A percentile compares a stretch with the other conserved stretches of the same genome.
Conservation (phyloP, 2,888 invertebrate species). For the Psococerastis gibbosa region DNA sequence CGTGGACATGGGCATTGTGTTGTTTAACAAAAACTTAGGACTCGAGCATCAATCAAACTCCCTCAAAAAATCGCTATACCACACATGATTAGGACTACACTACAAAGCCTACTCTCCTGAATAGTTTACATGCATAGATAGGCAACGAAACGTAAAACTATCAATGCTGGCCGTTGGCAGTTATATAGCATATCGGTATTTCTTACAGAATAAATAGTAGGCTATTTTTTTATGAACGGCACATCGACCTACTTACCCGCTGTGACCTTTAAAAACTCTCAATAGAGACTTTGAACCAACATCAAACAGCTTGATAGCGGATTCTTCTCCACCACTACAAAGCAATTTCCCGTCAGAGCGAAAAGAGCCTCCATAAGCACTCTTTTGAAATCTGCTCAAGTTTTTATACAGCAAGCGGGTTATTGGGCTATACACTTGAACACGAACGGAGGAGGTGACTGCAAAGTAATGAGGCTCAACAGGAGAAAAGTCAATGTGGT, state of each 20-base stretch:
- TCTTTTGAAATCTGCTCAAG: slow-evolving; percentile 61
- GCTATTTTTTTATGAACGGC: not conserved
- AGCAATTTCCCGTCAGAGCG: slow-evolving; percentile 64
- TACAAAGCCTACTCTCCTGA: too few relatives aligned
- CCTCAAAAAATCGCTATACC: too few relatives aligned
- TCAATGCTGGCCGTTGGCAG: too few relatives aligned
- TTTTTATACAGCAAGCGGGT: slow-evolving; percentile 67
- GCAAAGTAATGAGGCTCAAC: slow-evolving; percentile 80
- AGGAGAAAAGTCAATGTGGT: slow-evolving; percentile 78
- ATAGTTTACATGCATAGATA: too few relatives aligned
- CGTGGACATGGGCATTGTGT: too few relatives aligned
- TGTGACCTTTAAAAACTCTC: slow-evolving; percentile 70
- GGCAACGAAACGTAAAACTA: too few relatives aligned
- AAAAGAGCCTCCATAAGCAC: slow-evolving; percentile 70
- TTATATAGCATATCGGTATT: not conserved
- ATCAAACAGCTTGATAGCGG: slow-evolving; percentile 73
- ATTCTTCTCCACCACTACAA: slow-evolving; percentile 80
- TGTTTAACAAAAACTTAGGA: too few relatives aligned
- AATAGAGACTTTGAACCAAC: slow-evolving; percentile 62
- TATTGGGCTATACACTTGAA: slow-evolving; percentile 65
- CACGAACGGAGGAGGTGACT: slow-evolving; percentile 73
- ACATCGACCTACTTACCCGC: too few relatives aligned
- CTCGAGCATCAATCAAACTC: too few relatives aligned
- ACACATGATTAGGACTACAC: too few relatives aligned
- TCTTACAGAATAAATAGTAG: not conserved